Percentiles rank a stretch among this genome's conserved stretches.
Evolutionary conservation across 2,797 vertebrate species (phyloP).

Genomic region (Adrianichthys oophorus): DNA sequence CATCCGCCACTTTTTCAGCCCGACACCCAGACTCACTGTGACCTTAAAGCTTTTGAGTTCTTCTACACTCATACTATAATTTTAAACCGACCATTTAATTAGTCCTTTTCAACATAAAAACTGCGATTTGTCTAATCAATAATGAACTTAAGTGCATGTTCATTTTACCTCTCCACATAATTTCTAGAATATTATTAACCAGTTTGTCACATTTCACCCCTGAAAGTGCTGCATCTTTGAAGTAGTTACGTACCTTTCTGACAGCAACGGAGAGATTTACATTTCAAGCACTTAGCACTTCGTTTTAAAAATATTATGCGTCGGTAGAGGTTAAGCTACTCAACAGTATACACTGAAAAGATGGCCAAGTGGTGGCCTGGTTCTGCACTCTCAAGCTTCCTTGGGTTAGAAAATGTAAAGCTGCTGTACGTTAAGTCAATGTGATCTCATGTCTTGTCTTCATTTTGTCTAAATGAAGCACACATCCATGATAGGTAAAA

Average conservation of each 20-base stretch:
- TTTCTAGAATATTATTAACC: not conserved
- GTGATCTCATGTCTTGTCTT: no score
- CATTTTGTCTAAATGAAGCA: no score
- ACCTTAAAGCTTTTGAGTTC: not conserved
- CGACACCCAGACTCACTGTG: not conserved
- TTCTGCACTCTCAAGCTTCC: not conserved
- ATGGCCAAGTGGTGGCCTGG: not conserved
- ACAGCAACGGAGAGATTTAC: not conserved
- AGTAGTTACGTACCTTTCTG: not conserved
- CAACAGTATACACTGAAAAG: not conserved
- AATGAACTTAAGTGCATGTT: not conserved
- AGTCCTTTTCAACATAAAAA: not conserved
- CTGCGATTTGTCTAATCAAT: no score
- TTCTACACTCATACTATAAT: no score
- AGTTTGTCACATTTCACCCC: not conserved
- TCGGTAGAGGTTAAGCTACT: not conserved
- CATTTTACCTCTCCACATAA: not conserved
- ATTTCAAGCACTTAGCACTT: not conserved
- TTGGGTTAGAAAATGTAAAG: not conserved
- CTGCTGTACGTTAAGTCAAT: not conserved
- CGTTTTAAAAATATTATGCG: not conserved
- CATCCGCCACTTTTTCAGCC: conserved; percentile 8
- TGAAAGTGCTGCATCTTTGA: not conserved
- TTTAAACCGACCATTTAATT: not conserved
- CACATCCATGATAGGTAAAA: no score